Evolutionary conservation across 2,797 vertebrate species (phyloP).

Genomic region (Siniperca scherzeri): DNA sequence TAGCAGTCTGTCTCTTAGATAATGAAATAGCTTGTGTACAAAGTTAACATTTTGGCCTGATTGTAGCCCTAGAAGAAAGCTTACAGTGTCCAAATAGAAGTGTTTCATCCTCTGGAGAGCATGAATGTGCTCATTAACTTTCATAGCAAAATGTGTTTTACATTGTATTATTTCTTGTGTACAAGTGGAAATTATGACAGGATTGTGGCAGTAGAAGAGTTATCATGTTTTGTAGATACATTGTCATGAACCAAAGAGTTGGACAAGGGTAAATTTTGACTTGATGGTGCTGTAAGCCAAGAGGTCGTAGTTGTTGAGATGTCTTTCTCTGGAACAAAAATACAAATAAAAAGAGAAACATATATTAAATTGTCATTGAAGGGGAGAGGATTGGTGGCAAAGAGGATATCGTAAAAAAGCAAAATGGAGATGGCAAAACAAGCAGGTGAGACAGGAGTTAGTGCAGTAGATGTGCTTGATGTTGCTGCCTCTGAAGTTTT

Average conservation of each 20-base stretch:
- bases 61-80: not conserved
- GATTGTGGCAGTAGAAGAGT: no score
- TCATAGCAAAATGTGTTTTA: not conserved
- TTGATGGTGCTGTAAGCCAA: not conserved
- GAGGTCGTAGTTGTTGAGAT: not conserved
- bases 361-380: not conserved
- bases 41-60: not conserved
- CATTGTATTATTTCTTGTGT: no score
- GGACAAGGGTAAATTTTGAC: not conserved
- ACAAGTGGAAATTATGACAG: no score
- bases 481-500: slow-evolving; percentile 15
- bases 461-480: slow-evolving; percentile 1
- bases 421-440: not conserved
- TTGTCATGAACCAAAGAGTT: not conserved
- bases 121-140: not conserved
- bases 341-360: not conserved
- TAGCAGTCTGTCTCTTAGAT: not conserved
- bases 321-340: not conserved
- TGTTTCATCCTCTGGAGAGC: not conserved
- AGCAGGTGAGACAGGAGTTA: not conserved
- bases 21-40: not conserved
- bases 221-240: not conserved
- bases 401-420: not conserved
- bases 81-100: not conserved
- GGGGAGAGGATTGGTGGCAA: not conserved